Base-by-base conservation (phyloP, 2,797 vertebrate species). In the Zenarchopterus dispar region DNA sequence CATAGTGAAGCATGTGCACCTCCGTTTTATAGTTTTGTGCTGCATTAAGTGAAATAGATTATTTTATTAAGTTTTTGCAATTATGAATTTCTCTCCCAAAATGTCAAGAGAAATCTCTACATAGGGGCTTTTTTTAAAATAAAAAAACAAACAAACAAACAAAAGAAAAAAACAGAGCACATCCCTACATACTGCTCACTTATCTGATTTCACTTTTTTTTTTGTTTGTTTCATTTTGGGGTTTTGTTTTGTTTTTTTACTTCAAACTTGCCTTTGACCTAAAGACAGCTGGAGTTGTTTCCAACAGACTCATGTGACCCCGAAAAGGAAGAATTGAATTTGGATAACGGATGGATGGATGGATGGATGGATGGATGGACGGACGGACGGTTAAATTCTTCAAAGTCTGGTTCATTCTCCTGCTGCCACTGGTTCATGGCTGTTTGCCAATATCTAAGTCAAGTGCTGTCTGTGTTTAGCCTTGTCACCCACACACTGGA, bases 391-490 rank as follows among this genome's bases (percentile, higher is more conserved):
- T 7, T 17, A 11, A 4, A 46, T 21, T 7, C 44, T 46, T 11
- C 44, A 46, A 19, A 46, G 8, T 21, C 18, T 46, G 16, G 5
- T 46, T 46, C 44, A 46, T 19, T 11, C 44, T 4, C 8, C 18
- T 18, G 44, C 21, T 21, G 18, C 44, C 19, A 46, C 10, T 21
- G 21, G 8, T 46, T 46, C 18, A 11, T 36, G n/a, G 44, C 47
- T 13, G 64, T 56, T 13, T 52, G 21, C 23, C 36, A 63, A 6
- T 56, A 47, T 62, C 17, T 65, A 51, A 50, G 16, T 56, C 11
- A 57, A 43, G 0, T 44, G 44, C 0, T 47, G 60, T 49, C 64
- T 42, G 45, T 16, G 36, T 55, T 75, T 61, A 75, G 44, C 44
- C 28, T 4, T 17, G 44, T 78, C 68, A 66, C 44, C 39, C 62